These are phyloP conservation scores for Heterocephalus glaber DNA, from an alignment of 2,113 vertebrate species.

Conservation along the genomic window DNA sequence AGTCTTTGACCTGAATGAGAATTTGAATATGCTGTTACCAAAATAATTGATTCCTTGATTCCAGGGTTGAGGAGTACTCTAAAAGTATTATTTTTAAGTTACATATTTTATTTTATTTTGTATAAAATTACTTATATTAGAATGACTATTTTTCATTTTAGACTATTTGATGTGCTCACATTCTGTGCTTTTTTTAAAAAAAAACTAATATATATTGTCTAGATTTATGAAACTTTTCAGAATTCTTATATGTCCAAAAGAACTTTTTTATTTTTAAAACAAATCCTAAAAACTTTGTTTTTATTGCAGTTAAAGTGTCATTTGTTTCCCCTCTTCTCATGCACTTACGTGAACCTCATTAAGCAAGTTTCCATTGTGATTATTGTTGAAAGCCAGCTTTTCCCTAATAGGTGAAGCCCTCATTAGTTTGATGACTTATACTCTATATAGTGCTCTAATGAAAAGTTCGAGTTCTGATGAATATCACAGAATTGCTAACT, in stretches of 20 bases:
- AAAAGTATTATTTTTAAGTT: conserved; percentile 27
- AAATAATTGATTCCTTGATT: neutral
- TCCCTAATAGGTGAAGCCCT: neutral
- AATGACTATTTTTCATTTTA: conserved; percentile 39
- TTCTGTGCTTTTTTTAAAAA: neutral
- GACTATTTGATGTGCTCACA: neutral
- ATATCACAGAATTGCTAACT: neutral
- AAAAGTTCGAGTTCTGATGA: neutral
- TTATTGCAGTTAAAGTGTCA: conserved; percentile 17
- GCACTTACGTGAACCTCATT: neutral
- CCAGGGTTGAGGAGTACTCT: neutral
- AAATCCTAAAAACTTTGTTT: conserved; percentile 40
- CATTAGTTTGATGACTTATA: conserved; percentile 28
- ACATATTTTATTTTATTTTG: neutral
- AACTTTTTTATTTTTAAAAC: conserved; percentile 29
- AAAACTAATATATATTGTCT: neutral
- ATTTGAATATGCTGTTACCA: conserved; percentile 43
- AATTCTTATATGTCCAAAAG: neutral
- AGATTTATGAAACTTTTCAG: conserved; percentile 51
- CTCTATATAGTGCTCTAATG: neutral
- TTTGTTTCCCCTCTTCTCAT: neutral
- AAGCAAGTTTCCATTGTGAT: conserved; percentile 18
- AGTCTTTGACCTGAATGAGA: conserved; percentile 53
- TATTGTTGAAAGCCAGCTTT: conserved; percentile 21
- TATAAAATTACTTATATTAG: conserved; percentile 47